phyloP scores from a whole-genome alignment of 2,797 vertebrate species.

The Epinephelus awoara region DNA sequence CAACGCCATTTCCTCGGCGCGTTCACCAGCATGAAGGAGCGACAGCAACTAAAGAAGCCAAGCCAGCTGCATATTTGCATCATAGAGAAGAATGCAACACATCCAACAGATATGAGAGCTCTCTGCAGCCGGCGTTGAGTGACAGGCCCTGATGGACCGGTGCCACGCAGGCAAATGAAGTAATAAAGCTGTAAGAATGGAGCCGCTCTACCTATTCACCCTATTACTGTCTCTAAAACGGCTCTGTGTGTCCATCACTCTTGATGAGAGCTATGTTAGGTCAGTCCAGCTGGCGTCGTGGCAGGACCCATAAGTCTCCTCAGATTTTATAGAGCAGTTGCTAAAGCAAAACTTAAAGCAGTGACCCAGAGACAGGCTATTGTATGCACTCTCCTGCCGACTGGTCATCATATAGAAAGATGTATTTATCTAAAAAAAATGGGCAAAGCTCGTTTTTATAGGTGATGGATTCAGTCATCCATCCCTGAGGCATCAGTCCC shows the following conservation, averaged over 20 bases:
- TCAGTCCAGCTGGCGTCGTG: not conserved
- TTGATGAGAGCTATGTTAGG: conserved; percentile 13
- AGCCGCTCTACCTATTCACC: conserved; percentile 37
- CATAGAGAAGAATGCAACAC: conserved; percentile 44
- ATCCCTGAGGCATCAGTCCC: too few relatives aligned
- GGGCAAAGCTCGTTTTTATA: too few relatives aligned
- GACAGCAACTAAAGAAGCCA: not conserved
- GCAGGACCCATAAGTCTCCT: conserved; percentile 13
- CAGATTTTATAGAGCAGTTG: conserved; percentile 19
- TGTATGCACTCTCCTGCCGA: too few relatives aligned
- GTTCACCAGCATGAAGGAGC: not conserved
- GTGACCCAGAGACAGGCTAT: not conserved
- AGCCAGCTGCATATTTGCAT: conserved; percentile 5
- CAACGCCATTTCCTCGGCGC: conserved; percentile 1
- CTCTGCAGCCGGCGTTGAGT: conserved; percentile 36
- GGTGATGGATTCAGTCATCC: too few relatives aligned
- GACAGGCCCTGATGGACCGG: conserved; percentile 64
- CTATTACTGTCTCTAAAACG: conserved; percentile 35
- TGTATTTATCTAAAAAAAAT: not conserved
- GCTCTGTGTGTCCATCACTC: conserved; percentile 34
- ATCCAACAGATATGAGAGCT: conserved; percentile 35
- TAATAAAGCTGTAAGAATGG: conserved; percentile 65
- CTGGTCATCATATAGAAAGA: not conserved
- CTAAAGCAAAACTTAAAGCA: conserved; percentile 9
- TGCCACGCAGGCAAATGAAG: conserved; percentile 61